Conservation (phyloP, 2,888 invertebrate species). For the Mythimna ferrago region DNA sequence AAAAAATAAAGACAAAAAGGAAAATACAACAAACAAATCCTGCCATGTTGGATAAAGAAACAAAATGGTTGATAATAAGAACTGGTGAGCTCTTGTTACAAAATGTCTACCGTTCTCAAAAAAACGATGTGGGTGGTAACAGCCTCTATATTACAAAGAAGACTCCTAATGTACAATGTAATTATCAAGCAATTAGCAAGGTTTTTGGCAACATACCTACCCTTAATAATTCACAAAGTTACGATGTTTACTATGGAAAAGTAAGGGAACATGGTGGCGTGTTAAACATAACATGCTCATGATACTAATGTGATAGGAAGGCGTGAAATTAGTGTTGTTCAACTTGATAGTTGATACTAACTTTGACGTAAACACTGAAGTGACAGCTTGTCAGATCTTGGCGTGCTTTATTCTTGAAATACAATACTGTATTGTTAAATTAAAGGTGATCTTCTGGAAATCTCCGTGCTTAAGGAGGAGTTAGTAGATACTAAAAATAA, state of each 20-base stretch:
- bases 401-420: not conserved
- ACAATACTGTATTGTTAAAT: not conserved
- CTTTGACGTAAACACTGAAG: slow-evolving; percentile 37
- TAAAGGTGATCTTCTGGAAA: no score
- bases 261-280: slow-evolving; percentile 12
- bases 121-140: slow-evolving; percentile 12
- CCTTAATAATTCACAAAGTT: slow-evolving; percentile 40
- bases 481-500: no score
- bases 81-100: not conserved
- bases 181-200: slow-evolving; percentile 54
- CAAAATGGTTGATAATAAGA: slow-evolving; percentile 3
- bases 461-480: no score
- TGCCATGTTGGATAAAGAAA: not conserved
- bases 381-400: slow-evolving; percentile 36
- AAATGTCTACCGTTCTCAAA: slow-evolving; percentile 25
- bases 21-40: slow-evolving; percentile 4
- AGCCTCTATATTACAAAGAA: slow-evolving; percentile 13
- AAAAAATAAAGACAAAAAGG: not conserved
- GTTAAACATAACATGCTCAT: slow-evolving; percentile 22
- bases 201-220: slow-evolving; percentile 36
- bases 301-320: slow-evolving; percentile 26
- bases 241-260: slow-evolving; percentile 7
- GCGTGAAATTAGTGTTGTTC: slow-evolving; percentile 38
- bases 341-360: slow-evolving; percentile 36
- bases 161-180: slow-evolving; percentile 37